Percentiles rank a stretch among this genome's conserved stretches.
phyloP scores from a whole-genome alignment of 1,140 invertebrate species.

The Pachyrhynchus sulphureomaculatus region DNA sequence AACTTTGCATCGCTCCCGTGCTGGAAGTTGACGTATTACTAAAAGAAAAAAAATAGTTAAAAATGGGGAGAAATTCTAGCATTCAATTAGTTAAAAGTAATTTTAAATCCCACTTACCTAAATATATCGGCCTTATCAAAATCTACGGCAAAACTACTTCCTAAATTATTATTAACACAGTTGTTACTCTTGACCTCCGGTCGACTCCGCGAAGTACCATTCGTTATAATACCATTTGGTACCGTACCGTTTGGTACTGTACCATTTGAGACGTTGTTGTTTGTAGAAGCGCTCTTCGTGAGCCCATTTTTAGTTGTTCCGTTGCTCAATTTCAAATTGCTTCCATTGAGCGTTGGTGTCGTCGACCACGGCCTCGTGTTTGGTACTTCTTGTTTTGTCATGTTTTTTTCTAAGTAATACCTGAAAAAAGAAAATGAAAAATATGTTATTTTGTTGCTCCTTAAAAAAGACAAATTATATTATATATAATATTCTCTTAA shows the following conservation, averaged over 20 bases:
- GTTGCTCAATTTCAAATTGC: background rate
- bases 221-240: conserved; percentile 28
- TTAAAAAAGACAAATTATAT: too few species aligned
- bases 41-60: conserved; percentile 3
- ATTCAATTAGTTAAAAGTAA: too few species aligned
- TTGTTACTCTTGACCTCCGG: conserved; percentile 35
- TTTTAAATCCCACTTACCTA: too few species aligned
- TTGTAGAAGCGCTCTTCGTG: conserved; percentile 1
- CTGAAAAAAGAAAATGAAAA: conserved; percentile 37
- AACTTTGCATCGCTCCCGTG: conserved; percentile 30
- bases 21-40: conserved; percentile 11
- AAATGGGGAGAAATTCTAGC: too few species aligned
- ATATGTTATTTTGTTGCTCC: background rate
- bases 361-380: conserved; percentile 21
- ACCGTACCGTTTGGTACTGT: background rate
- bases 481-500: too few species aligned
- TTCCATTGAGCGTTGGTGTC: conserved; percentile 8
- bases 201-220: conserved; percentile 27
- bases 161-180: conserved; percentile 28
- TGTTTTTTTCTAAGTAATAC: conserved; percentile 65
- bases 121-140: conserved; percentile 62
- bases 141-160: conserved; percentile 60
- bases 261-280: too few species aligned
- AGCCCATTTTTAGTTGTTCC: conserved; percentile 12
- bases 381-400: conserved; percentile 44